Percentiles rank a stretch among this genome's conserved stretches.
phyloP scores from a whole-genome alignment of 2,888 invertebrate species.

The Leuctra nigra region DNA sequence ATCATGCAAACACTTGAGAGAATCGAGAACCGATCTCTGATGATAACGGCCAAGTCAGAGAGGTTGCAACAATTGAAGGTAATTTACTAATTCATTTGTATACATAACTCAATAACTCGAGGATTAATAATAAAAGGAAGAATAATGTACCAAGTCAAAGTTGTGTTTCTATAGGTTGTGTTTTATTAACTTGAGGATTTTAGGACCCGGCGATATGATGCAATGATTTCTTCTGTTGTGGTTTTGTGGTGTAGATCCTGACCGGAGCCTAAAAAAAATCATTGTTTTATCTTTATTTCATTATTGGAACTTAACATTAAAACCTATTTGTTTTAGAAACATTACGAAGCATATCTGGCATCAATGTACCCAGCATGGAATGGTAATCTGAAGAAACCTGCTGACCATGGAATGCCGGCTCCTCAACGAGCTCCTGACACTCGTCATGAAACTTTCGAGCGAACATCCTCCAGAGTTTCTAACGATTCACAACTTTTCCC shows the following conservation, averaged over 20 bases:
- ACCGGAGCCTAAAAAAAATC: too few species aligned
- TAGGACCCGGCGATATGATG: too few species aligned
- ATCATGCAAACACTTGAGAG: constrained; percentile 27
- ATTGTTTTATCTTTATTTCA: too few species aligned
- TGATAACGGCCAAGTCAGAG: constrained; percentile 26
- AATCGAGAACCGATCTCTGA: constrained; percentile 23
- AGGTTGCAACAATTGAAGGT: constrained; percentile 26
- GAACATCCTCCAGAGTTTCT: neutral
- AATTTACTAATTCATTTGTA: too few species aligned
- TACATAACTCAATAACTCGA: too few species aligned
- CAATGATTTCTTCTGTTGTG: too few species aligned
- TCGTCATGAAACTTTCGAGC: neutral
- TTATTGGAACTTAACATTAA: constrained; percentile 1
- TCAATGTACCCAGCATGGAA: constrained; percentile 24
- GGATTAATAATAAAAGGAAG: too few species aligned
- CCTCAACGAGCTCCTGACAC: neutral
- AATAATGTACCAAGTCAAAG: too few species aligned
- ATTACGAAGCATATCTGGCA: constrained; percentile 26
- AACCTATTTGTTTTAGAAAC: constrained; percentile 24
- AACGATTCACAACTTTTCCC: constrained; percentile 1
- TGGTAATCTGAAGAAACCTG: neutral
- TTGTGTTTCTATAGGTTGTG: too few species aligned
- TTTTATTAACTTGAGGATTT: too few species aligned
- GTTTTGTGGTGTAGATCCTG: too few species aligned
- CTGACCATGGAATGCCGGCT: neutral